Conservation (phyloP, 2,888 invertebrate species). For the Neoscelio sp. region DNA sequence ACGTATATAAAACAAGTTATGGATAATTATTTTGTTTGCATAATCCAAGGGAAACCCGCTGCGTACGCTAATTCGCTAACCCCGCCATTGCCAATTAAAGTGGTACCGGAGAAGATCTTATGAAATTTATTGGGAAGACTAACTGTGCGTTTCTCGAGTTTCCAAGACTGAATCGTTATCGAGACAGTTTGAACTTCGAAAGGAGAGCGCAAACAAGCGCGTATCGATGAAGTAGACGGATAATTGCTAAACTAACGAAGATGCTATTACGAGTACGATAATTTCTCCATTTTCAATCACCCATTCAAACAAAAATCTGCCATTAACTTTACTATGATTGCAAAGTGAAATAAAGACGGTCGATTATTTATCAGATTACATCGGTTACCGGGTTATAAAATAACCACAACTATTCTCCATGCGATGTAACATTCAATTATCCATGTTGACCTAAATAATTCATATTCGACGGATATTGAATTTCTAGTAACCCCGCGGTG, state of each 20-base stretch:
- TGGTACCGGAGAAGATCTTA: conserved; percentile 50
- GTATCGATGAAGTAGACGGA: conserved; percentile 55
- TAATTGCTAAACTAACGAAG: conserved; percentile 67
- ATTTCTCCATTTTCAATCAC: conserved; percentile 50
- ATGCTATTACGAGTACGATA: conserved; percentile 50
- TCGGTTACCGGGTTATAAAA: background rate
- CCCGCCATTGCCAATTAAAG: conserved; percentile 60
- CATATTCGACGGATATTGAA: background rate
- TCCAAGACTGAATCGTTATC: conserved; percentile 65
- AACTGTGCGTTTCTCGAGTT: conserved; percentile 65
- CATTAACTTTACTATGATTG: conserved; percentile 33
- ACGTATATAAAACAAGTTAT: too few species aligned
- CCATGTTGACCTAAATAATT: background rate
- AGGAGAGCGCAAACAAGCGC: conserved; percentile 64
- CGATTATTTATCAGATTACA: conserved; percentile 1
- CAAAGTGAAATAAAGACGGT: conserved; percentile 4
- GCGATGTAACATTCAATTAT: background rate
- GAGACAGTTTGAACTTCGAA: conserved; percentile 63
- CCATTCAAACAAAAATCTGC: conserved; percentile 37
- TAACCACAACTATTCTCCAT: background rate
- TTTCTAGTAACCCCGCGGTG: background rate
- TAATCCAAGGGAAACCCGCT: conserved; percentile 30
- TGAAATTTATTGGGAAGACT: conserved; percentile 64
- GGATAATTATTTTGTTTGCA: conserved; percentile 36
- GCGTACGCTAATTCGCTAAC: conserved; percentile 56